Evolutionary conservation across 2,888 invertebrate species (phyloP).

Genomic region (Plemyria rubiginata): DNA sequence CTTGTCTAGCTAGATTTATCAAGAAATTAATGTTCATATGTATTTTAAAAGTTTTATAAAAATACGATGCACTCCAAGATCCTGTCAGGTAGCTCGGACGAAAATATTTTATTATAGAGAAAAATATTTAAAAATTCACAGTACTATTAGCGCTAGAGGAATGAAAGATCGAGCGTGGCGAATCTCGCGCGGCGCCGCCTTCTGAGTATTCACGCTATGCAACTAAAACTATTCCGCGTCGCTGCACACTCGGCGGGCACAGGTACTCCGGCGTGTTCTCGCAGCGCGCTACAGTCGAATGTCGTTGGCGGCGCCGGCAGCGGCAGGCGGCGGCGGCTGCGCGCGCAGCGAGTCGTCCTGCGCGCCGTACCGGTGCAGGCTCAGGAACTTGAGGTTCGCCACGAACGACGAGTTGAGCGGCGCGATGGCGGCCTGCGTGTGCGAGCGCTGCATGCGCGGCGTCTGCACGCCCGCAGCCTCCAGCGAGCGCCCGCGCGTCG

Average conservation of each 20-base stretch:
- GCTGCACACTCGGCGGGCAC: constrained; percentile 32
- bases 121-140: constrained; percentile 62
- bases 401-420: constrained; percentile 73
- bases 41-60: constrained; percentile 60
- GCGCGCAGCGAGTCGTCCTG: constrained; percentile 45
- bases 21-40: constrained; percentile 47
- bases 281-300: constrained; percentile 57
- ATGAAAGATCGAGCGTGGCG: constrained; percentile 65
- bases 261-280: too few species aligned
- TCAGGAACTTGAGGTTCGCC: constrained; percentile 75
- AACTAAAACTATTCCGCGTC: constrained; percentile 48
- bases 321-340: constrained; percentile 42
- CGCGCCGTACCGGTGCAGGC: constrained; percentile 77
- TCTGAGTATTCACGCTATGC: constrained; percentile 78
- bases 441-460: constrained; percentile 74
- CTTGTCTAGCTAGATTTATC: constrained; percentile 41
- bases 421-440: constrained; percentile 71
- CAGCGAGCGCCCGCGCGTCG: constrained; percentile 75
- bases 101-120: constrained; percentile 44
- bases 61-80: constrained; percentile 59
- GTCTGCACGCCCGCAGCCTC: constrained; percentile 51
- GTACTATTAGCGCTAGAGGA: constrained; percentile 75
- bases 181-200: constrained; percentile 64
- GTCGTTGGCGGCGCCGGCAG: constrained; percentile 60
- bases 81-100: constrained; percentile 61